Conservation (phyloP, 2,113 vertebrate species). For the Vimba vimba region DNA sequence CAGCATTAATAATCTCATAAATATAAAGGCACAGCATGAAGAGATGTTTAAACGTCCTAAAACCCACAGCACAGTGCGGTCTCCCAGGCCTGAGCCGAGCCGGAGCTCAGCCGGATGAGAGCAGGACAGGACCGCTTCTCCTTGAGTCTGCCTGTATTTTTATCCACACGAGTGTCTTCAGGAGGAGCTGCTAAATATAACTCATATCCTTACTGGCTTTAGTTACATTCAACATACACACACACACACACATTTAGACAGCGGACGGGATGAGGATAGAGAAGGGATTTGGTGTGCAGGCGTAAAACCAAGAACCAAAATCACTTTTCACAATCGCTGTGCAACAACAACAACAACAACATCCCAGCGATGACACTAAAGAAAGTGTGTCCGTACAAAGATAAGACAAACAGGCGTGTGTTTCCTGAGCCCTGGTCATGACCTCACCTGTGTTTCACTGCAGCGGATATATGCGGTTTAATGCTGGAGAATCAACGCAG, state of each 20-base stretch:
- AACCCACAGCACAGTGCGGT: neutral
- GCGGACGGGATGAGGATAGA: conserved; percentile 34
- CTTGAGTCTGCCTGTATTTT: conserved; percentile 56
- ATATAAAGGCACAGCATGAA: neutral
- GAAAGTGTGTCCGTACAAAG: too few relatives aligned
- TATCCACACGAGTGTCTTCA: conserved; percentile 54
- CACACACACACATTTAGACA: conserved; percentile 35
- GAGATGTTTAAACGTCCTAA: neutral
- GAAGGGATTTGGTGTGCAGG: neutral
- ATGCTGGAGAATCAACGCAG: conserved; percentile 37
- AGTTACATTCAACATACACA: conserved; percentile 55
- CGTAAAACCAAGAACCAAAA: neutral
- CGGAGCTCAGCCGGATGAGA: conserved; percentile 38
- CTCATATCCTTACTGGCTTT: conserved; percentile 44
- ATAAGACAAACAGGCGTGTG: neutral
- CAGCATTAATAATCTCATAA: neutral
- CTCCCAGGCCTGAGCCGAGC: neutral
- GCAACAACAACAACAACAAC: neutral
- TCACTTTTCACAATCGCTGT: neutral
- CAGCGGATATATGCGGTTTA: conserved; percentile 43
- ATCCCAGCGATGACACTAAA: neutral
- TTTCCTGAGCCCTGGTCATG: conserved; percentile 37
- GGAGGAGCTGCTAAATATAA: conserved; percentile 61
- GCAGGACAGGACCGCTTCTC: neutral
- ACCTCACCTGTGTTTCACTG: conserved; percentile 45